phyloP scores from a whole-genome alignment of 2,113 vertebrate species.

The Serranochromis macrocephalus region DNA sequence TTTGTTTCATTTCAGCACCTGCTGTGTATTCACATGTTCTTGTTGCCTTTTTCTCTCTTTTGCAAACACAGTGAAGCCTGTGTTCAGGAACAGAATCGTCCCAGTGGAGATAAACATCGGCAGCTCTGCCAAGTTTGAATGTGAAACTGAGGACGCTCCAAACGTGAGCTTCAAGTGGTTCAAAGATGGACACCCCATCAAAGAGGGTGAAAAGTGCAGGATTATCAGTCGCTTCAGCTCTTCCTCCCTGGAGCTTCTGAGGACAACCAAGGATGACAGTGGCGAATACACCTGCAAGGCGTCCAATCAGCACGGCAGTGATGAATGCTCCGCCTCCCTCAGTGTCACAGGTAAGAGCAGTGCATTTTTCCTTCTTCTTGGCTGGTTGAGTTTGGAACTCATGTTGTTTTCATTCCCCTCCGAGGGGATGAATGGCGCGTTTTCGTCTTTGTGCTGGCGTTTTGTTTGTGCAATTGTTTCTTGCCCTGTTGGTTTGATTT shows the following conservation, averaged over 20 bases:
- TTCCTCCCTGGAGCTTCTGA: constrained; percentile 82
- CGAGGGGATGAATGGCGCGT: not conserved
- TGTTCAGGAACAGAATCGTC: constrained; percentile 79
- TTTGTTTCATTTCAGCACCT: not conserved
- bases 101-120: constrained; percentile 82
- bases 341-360: constrained; percentile 83
- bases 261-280: constrained; percentile 78
- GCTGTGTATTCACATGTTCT: not conserved
- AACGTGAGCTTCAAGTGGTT: constrained; percentile 92
- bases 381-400: not conserved
- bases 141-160: constrained; percentile 84
- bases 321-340: constrained; percentile 83
- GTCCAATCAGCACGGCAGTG: constrained; percentile 85
- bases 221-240: constrained; percentile 76
- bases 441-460: not conserved
- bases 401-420: not conserved
- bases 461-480: not conserved
- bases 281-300: constrained; percentile 92
- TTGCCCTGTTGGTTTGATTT: not conserved
- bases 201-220: constrained; percentile 82
- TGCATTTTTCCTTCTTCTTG: not conserved
- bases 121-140: constrained; percentile 83
- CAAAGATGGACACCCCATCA: constrained; percentile 82
- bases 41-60: not conserved
- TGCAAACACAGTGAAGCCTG: constrained; percentile 73